phyloP scores from a whole-genome alignment of 2,797 vertebrate genomes.

The Phoxinus dragarum region DNA sequence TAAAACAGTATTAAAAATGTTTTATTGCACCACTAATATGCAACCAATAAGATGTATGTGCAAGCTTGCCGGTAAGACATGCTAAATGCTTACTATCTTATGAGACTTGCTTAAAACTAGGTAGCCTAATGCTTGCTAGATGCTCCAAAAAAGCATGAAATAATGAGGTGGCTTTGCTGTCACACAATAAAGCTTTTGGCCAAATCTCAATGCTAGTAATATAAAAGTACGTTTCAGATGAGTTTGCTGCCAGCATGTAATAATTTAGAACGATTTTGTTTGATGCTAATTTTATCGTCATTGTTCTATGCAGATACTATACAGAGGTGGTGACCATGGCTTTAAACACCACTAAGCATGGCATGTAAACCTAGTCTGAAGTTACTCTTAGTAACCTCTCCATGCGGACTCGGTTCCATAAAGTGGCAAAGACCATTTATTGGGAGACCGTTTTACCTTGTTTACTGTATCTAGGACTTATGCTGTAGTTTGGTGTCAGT shows the following conservation, averaged over 20 bases:
- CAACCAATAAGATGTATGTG: slow-evolving; percentile 24
- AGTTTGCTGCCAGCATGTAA: slow-evolving; percentile 56
- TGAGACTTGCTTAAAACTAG: slow-evolving; percentile 16
- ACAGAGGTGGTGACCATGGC: slow-evolving; percentile 48
- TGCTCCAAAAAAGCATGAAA: slow-evolving; percentile 51
- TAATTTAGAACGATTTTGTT: slow-evolving; percentile 26
- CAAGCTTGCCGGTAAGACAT: slow-evolving; percentile 31
- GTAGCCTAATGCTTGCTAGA: slow-evolving; percentile 38
- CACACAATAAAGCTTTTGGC: slow-evolving; percentile 28
- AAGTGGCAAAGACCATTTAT: slow-evolving; percentile 5
- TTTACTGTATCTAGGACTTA: slow-evolving; percentile 2
- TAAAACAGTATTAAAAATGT: background rate
- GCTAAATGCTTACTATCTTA: slow-evolving; percentile 10
- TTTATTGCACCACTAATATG: slow-evolving; percentile 16
- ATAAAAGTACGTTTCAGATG: slow-evolving; percentile 10
- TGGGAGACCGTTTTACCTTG: background rate
- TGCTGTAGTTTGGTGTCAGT: slow-evolving; percentile 8
- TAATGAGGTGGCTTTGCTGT: slow-evolving; percentile 34
- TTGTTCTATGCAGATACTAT: slow-evolving; percentile 47
- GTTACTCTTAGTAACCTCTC: slow-evolving; percentile 54
- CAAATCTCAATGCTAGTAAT: slow-evolving; percentile 38
- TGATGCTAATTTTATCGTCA: slow-evolving; percentile 48
- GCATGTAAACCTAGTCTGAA: slow-evolving; percentile 55
- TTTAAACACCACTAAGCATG: slow-evolving; percentile 49
- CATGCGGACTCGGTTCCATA: slow-evolving; percentile 28